Conservation (phyloP, 2,888 invertebrate genomes). For the Stenodema calcarata region DNA sequence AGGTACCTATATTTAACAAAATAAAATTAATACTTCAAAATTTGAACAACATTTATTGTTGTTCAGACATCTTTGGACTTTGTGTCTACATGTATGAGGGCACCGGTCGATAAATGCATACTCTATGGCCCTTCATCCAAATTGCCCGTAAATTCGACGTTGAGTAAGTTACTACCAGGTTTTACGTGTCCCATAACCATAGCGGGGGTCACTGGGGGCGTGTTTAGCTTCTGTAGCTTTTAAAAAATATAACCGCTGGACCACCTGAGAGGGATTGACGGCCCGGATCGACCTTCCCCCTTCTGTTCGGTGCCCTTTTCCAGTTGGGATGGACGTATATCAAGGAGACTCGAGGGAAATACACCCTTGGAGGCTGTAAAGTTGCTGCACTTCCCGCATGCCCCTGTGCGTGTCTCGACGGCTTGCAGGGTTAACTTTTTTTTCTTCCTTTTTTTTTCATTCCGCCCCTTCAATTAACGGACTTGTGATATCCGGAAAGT, state of each 20-base stretch:
- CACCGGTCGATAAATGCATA: background rate
- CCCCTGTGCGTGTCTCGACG: background rate
- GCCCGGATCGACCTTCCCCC: constrained; percentile 11
- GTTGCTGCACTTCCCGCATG: background rate
- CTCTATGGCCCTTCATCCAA: background rate
- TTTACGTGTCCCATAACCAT: constrained; percentile 42
- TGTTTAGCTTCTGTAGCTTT: constrained; percentile 29
- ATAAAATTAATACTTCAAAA: no score
- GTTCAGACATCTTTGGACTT: no score
- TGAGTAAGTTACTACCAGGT: constrained; percentile 24
- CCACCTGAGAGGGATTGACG: constrained; percentile 31
- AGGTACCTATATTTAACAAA: no score
- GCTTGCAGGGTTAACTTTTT: background rate
- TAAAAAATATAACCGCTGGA: constrained; percentile 23
- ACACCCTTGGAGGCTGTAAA: constrained; percentile 37
- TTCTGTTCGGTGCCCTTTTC: background rate
- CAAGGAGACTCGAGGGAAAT: constrained; percentile 39
- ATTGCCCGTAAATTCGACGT: constrained; percentile 22
- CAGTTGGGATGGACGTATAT: constrained; percentile 13
- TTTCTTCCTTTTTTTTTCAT: background rate
- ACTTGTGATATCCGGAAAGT: background rate
- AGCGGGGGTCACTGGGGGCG: constrained; percentile 27
- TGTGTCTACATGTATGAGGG: background rate
- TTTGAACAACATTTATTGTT: no score
- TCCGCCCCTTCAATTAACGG: constrained; percentile 14